Percentiles rank a stretch among this genome's conserved stretches.
These are phyloP conservation scores for Bostrychus sinensis DNA, from an alignment of 2,113 vertebrate species.

Conservation along the genomic window DNA sequence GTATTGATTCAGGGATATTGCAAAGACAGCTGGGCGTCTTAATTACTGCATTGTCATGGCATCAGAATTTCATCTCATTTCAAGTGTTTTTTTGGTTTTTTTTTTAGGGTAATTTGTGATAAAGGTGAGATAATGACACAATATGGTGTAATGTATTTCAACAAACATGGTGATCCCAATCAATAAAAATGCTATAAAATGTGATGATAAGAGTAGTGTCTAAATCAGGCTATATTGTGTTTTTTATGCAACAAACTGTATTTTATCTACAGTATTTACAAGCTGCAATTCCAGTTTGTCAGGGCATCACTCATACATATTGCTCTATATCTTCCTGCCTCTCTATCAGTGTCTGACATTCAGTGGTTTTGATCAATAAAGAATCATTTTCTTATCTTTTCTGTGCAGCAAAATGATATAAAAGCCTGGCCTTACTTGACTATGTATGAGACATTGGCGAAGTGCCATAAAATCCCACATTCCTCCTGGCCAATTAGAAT, in stretches of 20 bases:
- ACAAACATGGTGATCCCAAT: background rate
- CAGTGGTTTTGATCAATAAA: conserved; percentile 44
- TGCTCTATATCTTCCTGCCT: conserved; percentile 9
- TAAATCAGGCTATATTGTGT: background rate
- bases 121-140: conserved; percentile 12
- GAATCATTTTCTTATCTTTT: conserved; percentile 47
- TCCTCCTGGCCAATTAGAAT: conserved; percentile 27
- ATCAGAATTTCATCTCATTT: conserved; percentile 43
- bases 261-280: conserved; percentile 28
- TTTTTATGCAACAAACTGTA: background rate
- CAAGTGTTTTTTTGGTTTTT: conserved; percentile 39
- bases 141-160: background rate
- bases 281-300: conserved; percentile 8
- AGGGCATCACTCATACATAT: conserved; percentile 23
- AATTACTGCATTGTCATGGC: conserved; percentile 49
- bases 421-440: conserved; percentile 44
- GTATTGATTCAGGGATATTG: conserved; percentile 54
- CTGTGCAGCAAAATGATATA: conserved; percentile 39
- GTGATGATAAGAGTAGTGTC: background rate
- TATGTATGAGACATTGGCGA: conserved; percentile 43
- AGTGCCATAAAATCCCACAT: conserved; percentile 33
- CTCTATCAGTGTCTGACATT: conserved; percentile 40
- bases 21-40: conserved; percentile 49
- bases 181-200: conserved; percentile 1
- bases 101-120: conserved; percentile 29